These are phyloP conservation scores for Capromys pilorides DNA, from an alignment of 2,797 vertebrate species.

Conservation along the genomic window DNA sequence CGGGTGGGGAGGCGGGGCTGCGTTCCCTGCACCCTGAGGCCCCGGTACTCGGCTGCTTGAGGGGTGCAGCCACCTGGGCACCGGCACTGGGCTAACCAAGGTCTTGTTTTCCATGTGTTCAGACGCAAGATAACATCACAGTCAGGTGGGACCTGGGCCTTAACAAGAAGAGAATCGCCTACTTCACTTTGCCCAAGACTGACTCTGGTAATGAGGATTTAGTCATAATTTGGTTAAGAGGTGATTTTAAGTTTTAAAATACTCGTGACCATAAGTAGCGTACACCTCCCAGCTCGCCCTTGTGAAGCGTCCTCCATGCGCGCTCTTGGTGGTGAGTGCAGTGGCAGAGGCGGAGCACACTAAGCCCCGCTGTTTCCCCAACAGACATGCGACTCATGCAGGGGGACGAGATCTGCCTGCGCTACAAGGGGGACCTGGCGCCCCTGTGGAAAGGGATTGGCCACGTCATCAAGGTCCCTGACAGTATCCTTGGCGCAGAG, in stretches of 20 bases:
- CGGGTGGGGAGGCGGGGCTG: too few species aligned
- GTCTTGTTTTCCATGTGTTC: slow-evolving; percentile 71
- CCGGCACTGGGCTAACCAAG: slow-evolving; percentile 27
- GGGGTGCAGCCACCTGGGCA: background rate
- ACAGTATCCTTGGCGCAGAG: slow-evolving; percentile 93
- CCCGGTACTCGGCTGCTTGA: background rate
- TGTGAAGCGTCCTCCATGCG: slow-evolving; percentile 51
- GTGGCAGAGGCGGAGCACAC: background rate
- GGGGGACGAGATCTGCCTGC: slow-evolving; percentile 97
- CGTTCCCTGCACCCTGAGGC: background rate
- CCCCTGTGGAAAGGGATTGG: slow-evolving; percentile 98
- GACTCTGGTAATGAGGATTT: slow-evolving; percentile 90
- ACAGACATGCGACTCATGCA: slow-evolving; percentile 99
- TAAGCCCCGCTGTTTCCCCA: slow-evolving; percentile 65
- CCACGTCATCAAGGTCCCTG: slow-evolving; percentile 99
- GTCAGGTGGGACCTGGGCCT: slow-evolving; percentile 99
- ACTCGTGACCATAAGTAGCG: slow-evolving; percentile 65
- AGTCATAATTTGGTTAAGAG: slow-evolving; percentile 79
- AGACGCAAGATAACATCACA: slow-evolving; percentile 99
- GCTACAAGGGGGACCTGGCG: slow-evolving; percentile 97
- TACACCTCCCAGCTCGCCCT: slow-evolving; percentile 54
- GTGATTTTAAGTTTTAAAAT: slow-evolving; percentile 79
- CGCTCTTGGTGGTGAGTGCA: background rate
- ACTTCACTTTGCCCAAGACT: slow-evolving; percentile 99
- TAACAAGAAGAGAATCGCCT: slow-evolving; percentile 99